A percentile compares a stretch with the other conserved stretches of the same genome.
Conservation (phyloP, 2,888 invertebrate genomes). For the Eupithecia dodoneata region DNA sequence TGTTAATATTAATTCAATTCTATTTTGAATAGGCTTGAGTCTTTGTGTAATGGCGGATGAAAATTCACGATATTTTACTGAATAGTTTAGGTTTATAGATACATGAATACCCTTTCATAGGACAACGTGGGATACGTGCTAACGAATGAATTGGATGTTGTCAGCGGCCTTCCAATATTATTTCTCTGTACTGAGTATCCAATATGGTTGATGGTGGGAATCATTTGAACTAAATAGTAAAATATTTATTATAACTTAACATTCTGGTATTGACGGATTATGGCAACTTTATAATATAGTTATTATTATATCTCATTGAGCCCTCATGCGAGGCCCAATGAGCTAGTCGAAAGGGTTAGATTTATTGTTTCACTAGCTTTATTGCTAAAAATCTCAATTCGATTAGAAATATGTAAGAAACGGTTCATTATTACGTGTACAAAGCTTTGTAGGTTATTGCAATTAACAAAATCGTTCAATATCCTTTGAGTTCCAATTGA, state of each 20-base stretch:
- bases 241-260: background rate
- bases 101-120: background rate
- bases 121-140: background rate
- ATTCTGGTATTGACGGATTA: too few relatives aligned
- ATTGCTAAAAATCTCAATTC: background rate
- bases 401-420: background rate
- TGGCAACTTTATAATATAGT: too few relatives aligned
- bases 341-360: background rate
- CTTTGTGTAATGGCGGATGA: conserved; percentile 22
- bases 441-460: conserved; percentile 49
- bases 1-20: conserved; percentile 76
- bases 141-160: background rate
- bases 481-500: conserved; percentile 53
- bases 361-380: background rate
- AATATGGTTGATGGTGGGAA: background rate
- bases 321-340: background rate
- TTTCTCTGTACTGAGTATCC: background rate
- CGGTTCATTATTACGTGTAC: conserved; percentile 29
- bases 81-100: background rate
- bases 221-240: background rate
- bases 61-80: conserved; percentile 19
- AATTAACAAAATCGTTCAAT: conserved; percentile 56
- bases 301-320: background rate
- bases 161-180: background rate
- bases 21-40: conserved; percentile 45